Conservation (phyloP, 2,888 invertebrate genomes). For the Folsomia candida region DNA sequence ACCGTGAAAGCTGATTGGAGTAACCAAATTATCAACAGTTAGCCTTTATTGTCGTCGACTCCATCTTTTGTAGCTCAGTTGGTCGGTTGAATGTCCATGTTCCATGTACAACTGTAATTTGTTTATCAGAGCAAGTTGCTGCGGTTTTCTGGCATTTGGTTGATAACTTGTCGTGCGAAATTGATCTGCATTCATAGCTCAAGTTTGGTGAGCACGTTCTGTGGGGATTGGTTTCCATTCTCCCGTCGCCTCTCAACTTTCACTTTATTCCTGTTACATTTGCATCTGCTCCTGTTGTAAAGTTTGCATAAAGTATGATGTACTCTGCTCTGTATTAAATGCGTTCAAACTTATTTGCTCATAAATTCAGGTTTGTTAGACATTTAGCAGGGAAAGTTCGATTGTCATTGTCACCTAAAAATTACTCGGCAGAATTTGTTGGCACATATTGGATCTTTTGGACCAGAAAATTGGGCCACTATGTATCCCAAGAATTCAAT, state of each 20-base stretch:
- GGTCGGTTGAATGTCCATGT: background rate
- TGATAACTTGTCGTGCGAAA: background rate
- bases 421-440: background rate
- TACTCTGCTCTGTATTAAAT: background rate
- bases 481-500: background rate
- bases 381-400: background rate
- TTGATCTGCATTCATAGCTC: background rate
- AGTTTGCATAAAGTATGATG: background rate
- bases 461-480: background rate
- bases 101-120: background rate
- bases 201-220: no score
- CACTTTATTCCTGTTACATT: background rate
- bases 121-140: background rate
- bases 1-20: conserved; percentile 4
- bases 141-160: background rate
- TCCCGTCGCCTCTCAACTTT: background rate
- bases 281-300: background rate
- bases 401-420: background rate
- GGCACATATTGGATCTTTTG: background rate
- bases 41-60: conserved; percentile 11
- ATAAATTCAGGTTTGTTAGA: background rate
- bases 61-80: background rate
- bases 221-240: background rate
- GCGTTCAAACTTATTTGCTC: no score
- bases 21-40: conserved; percentile 17